Base-by-base conservation (phyloP, 2,888 invertebrate genomes). In the Sarcophaga rosellei region DNA sequence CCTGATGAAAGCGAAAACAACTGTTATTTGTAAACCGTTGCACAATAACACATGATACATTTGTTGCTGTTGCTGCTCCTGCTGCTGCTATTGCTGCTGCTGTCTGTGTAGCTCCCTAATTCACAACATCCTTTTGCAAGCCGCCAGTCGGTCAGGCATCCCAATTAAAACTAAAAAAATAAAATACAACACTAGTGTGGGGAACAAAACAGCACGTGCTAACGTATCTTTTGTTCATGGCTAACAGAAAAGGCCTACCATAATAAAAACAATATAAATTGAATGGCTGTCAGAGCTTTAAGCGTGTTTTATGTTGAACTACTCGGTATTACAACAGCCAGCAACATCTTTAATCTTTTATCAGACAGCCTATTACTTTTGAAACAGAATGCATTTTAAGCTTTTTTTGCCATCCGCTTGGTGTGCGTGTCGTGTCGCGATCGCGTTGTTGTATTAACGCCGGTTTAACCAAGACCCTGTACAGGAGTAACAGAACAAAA, bases 301-400 rank as follows among this genome's bases (percentile, higher is more conserved):
- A n/a, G 23, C 25, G 62, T 83, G 47, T 23, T n/a, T 10, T 21
- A 8, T 68, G 53, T 75, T 74, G 78, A 4, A 20, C 75, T 21
- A 5, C 73, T 21, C 53, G 20, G 78, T 15, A 23, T 59, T 65
- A 69, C 75, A 81, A 66, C 45, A 77, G 47, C 17, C 68, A 45
- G 68, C 69, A 83, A 81, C 84, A 81, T 86, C 84, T 78, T 86
- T 84, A 86, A 86, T 86, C 86, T 86, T 75, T 72, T 75, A 84
- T 84, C 81, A 84, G 57, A 25, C 44, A 74, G 44, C 66, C 61
- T 20, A 59, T 78, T 75, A 59, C 75, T 53, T 15, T 53, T 15
- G 17, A 53, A 53, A 81, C 69, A 35, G 62, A 86, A 84, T 84
- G 81, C 70, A 86, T 61, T 80, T 83, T 72, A 66, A 20, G 23